A percentile compares a stretch with the other conserved stretches of the same genome.
Conservation (phyloP, 2,888 invertebrate species). For the Ichneumoninae sp. region DNA sequence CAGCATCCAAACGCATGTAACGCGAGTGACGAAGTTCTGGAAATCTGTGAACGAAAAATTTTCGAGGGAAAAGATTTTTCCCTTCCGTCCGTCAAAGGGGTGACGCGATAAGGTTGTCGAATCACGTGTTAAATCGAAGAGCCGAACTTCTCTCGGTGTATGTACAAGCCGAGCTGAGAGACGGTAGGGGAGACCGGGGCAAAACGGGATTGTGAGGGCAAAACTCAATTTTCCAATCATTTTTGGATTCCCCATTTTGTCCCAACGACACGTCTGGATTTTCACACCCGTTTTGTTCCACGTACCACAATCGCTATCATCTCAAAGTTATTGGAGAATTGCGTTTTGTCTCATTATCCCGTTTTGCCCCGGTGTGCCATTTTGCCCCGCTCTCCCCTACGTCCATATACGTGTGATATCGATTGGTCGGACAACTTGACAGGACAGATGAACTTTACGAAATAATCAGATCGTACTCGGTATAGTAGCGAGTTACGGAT, state of each 20-base stretch:
- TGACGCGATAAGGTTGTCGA: constrained; percentile 8
- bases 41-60: constrained; percentile 44
- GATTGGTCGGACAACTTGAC: constrained; percentile 34
- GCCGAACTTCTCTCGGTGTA: neutral
- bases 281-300: too few relatives aligned
- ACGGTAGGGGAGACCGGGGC: neutral
- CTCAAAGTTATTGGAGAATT: too few relatives aligned
- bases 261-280: too few relatives aligned
- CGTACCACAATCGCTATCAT: too few relatives aligned
- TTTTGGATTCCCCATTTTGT: too few relatives aligned
- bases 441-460: constrained; percentile 49
- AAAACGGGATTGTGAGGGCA: too few relatives aligned
- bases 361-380: too few relatives aligned
- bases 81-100: neutral
- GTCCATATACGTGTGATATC: constrained; percentile 5
- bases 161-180: neutral
- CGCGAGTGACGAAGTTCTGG: constrained; percentile 35
- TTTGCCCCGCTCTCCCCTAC: too few relatives aligned
- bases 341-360: too few relatives aligned
- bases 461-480: constrained; percentile 25
- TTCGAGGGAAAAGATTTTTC: constrained; percentile 11
- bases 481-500: neutral
- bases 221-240: too few relatives aligned
- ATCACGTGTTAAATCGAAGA: constrained; percentile 27
- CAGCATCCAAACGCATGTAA: neutral